Base-by-base conservation (phyloP, 2,797 vertebrate genomes). In the Clamator glandarius region DNA sequence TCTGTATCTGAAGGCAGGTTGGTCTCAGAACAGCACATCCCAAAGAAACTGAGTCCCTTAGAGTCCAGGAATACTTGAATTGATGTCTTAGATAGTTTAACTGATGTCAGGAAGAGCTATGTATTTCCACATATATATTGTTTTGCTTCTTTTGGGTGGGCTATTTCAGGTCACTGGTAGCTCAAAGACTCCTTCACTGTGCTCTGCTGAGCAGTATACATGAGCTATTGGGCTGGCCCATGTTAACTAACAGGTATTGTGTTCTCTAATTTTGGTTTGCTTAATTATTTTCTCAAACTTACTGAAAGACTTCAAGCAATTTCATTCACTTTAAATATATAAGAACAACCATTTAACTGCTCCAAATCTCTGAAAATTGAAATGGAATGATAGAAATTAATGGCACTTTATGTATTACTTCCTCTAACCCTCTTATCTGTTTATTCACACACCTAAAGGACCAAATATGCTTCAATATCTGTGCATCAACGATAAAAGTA, bases 1-100 rank as follows among this genome's bases (percentile, higher is more conserved):
- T 67, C 5, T 28, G 12, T 9, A 36, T 39, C 42, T 67, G 31
- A 59, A 59, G 14, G 7, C 2, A 51, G 21, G 6, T 15, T 69
- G 33, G 31, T 4, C 9, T 79, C 18, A 35, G 23, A 73, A 42
- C 13, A 62, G 3, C 15, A 17, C 4, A 36, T n/a, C 28, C 33
- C 31, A 41, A 74, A 55, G n/a, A 69, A 70, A 57, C 1, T 7
- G 9, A 8, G 23, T 58, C 12, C 46, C 24, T 57, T 39, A n/a
- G 54, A 67, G 21, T 23, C 6, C 35, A 52, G 44, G 7, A 31
- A 2, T n/a, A 9, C 23, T 83, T 0, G 0, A 11, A 33, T 25
- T 48, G 48, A 41, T 31, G 16, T 33, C 24, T 67, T n/a, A 35
- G 50, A 23, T 19, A 66, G 29, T 11, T 70, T 80, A 57, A 50